These are phyloP conservation scores for Carterocephalus palaemon DNA, from an alignment of 2,888 invertebrate species.

Conservation along the genomic window DNA sequence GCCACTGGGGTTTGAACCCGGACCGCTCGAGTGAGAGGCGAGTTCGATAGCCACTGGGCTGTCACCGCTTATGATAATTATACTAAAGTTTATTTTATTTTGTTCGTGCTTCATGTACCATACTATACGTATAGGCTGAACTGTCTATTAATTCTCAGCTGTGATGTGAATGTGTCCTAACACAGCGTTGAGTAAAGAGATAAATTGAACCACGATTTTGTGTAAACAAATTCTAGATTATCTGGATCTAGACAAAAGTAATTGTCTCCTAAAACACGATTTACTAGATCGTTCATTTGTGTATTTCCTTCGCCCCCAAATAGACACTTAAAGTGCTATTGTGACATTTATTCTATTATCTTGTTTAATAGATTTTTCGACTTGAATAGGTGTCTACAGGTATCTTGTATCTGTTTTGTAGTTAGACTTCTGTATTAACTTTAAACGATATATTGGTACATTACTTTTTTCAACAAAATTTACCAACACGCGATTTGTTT, in stretches of 20 bases:
- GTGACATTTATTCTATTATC: slow-evolving; percentile 20
- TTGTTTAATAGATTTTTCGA: slow-evolving; percentile 8
- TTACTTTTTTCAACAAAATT: no score
- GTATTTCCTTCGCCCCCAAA: slow-evolving; percentile 6
- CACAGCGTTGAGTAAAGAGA: slow-evolving; percentile 9
- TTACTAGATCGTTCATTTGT: slow-evolving; percentile 23
- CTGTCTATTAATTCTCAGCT: no score
- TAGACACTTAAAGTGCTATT: slow-evolving; percentile 4
- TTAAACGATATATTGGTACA: no score
- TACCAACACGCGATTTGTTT: no score
- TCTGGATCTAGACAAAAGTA: slow-evolving; percentile 32
- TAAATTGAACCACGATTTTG: slow-evolving; percentile 25
- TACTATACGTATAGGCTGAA: no score
- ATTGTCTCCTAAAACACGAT: slow-evolving; percentile 32
- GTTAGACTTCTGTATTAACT: no score
- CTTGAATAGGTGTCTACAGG: slow-evolving; percentile 8
- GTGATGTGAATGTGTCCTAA: slow-evolving; percentile 3
- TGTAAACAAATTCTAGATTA: slow-evolving; percentile 34
- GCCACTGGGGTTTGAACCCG: no score
- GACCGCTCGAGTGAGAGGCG: no score
- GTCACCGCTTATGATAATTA: no score
- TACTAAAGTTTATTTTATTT: no score
- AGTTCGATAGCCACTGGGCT: no score
- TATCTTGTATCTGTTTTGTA: neutral
- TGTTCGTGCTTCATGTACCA: no score